phyloP scores from a whole-genome alignment of 2,888 invertebrate genomes.

The Drosophila planitibia region DNA sequence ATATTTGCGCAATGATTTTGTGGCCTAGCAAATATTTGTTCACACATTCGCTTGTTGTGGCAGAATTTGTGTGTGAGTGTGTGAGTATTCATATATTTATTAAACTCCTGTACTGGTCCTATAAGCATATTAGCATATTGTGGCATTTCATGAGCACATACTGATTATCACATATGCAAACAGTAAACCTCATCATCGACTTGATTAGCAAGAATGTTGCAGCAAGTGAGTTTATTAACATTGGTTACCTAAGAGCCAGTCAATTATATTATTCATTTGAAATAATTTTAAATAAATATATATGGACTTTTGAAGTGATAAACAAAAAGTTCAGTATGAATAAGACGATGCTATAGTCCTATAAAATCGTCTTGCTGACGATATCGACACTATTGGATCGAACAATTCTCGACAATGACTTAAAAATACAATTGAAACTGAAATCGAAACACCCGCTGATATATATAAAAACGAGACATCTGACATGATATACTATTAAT shows the following conservation, averaged over 20 bases:
- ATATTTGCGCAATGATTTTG: slow-evolving; percentile 78
- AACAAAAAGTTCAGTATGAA: neutral
- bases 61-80: slow-evolving; percentile 8
- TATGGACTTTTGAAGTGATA: neutral
- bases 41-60: slow-evolving; percentile 55
- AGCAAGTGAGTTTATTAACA: slow-evolving; percentile 42
- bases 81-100: slow-evolving; percentile 66
- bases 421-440: neutral
- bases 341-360: neutral
- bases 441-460: neutral
- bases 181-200: slow-evolving; percentile 52
- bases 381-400: neutral
- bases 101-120: slow-evolving; percentile 51
- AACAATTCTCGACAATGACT: neutral
- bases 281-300: slow-evolving; percentile 7
- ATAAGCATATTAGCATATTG: slow-evolving; percentile 69
- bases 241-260: slow-evolving; percentile 6
- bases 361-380: neutral
- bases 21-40: slow-evolving; percentile 74
- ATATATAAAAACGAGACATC: neutral
- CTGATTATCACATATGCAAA: slow-evolving; percentile 53
- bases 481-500: slow-evolving; percentile 20
- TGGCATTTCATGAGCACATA: slow-evolving; percentile 62
- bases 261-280: slow-evolving; percentile 20
- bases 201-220: slow-evolving; percentile 67